Evolutionary conservation across 2,888 invertebrate species (phyloP), one percentile per base, ranked within the genome.

Genomic region (Mimas tiliae): DNA sequence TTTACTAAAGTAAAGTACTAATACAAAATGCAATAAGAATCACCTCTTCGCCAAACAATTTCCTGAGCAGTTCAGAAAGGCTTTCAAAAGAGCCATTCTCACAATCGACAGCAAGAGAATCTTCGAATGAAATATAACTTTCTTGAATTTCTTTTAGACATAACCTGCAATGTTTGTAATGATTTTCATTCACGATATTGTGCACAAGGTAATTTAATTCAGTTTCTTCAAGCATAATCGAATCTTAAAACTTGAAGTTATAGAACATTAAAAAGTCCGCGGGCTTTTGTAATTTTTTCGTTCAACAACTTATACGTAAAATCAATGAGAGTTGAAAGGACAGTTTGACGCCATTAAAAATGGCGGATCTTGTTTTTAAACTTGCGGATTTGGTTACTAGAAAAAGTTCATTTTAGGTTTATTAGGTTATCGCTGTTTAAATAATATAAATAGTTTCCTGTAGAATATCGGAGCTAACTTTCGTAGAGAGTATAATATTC

Each of bases 161-260:
- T 88, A 93, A 88, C 87, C 92, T 90, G 74, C 93, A 93, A 82
- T 92, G 84, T 65, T 85, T 90, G 67, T 79, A 87, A 42, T 75
- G 79, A 58, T 88, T 88, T 71, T 85, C 83, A 55, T 78, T 85
- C 7, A 91, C 69, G 48, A 93, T 78, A 74, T 89, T 88, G 0
- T 83, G 83, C n/a, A 93, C 75, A 12, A 93, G 74, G 42, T 74
- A 69, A 72, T 77, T 85, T 33, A 89, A 70, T 72, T 88, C 82
- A 0, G 74, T 68, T 64, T 80, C 78, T 65, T 81, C 79, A 33
- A 74, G 65, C 85, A 87, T 86, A 68, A 62, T 33, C 55, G 38
- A 38, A 6, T 7, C 7, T 66, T 51, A 63, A 63, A 48, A 19
- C 3, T 50, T 48, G 34, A 67, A 34, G 47, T 63, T 71, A 76